These are phyloP conservation scores for Accipiter cooperii DNA, from an alignment of 2,113 vertebrate genomes.

Conservation along the genomic window DNA sequence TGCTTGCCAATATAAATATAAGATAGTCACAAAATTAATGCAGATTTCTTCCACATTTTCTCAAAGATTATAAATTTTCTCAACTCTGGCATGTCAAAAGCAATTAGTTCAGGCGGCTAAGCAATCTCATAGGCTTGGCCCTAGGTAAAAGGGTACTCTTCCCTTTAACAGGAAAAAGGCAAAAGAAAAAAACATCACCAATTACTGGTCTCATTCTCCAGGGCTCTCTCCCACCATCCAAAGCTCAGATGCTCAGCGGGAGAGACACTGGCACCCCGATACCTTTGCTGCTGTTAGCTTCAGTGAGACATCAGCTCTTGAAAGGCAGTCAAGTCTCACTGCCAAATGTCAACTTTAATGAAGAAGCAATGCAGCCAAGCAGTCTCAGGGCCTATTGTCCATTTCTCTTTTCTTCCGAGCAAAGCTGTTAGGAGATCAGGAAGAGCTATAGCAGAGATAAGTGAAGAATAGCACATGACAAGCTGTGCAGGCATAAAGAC, in stretches of 20 bases:
- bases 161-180: neutral
- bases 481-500: conserved; percentile 23
- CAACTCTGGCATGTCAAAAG: neutral
- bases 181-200: neutral
- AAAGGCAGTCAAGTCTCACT: conserved; percentile 19
- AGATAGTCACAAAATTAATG: neutral
- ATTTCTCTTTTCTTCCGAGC: conserved; percentile 11
- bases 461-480: conserved; percentile 38
- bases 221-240: neutral
- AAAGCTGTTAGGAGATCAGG: conserved; percentile 35
- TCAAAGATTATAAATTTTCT: neutral
- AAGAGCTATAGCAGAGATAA: conserved; percentile 26
- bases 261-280: neutral
- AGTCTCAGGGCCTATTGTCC: conserved; percentile 4
- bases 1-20: neutral
- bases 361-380: neutral
- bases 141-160: neutral
- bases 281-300: neutral
- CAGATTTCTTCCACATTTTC: neutral
- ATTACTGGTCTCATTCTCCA: neutral
- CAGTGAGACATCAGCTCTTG: neutral
- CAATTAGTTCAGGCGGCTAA: neutral
- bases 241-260: neutral
- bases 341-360: conserved; percentile 47
- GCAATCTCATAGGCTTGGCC: neutral